Percentiles rank a stretch among this genome's conserved stretches.
These are phyloP conservation scores for Prosopocoilus inquinatus DNA, from an alignment of 2,888 invertebrate genomes.

Conservation along the genomic window DNA sequence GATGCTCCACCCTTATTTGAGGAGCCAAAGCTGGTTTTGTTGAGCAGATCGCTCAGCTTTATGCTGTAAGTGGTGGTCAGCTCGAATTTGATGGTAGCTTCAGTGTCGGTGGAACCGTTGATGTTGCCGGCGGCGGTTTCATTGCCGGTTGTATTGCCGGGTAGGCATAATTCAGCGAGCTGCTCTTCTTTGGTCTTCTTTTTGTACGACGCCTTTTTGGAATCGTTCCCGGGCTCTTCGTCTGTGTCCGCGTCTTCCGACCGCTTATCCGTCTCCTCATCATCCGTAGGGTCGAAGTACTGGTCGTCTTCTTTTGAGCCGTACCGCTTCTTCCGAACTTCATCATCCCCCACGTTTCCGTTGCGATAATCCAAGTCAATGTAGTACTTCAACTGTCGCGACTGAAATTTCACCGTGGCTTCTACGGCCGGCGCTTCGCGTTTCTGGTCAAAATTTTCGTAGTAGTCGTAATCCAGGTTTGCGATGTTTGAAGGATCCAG, in stretches of 20 bases:
- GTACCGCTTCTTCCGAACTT: constrained; percentile 4
- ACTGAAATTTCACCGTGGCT: neutral
- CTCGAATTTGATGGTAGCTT: no score
- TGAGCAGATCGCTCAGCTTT: no score
- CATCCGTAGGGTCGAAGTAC: neutral
- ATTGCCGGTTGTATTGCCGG: no score
- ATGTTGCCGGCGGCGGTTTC: no score
- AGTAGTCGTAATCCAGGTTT: constrained; percentile 13
- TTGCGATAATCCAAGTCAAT: constrained; percentile 4
- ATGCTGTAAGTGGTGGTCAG: no score
- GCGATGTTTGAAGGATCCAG: constrained; percentile 11
- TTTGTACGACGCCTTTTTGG: constrained; percentile 13
- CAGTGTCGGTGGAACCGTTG: no score
- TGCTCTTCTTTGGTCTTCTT: constrained; percentile 13
- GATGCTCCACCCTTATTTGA: no score
- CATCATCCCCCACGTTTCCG: neutral
- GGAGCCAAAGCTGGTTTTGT: no score
- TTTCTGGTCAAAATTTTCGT: constrained; percentile 21
- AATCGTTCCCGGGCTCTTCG: constrained; percentile 19
- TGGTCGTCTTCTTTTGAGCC: neutral
- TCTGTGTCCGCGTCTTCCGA: constrained; percentile 20
- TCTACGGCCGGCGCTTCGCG: constrained; percentile 5
- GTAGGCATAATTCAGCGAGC: no score
- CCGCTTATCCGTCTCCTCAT: constrained; percentile 2
- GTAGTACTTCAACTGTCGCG: constrained; percentile 8